phyloP scores from a whole-genome alignment of 2,888 invertebrate genomes.

The Latheticus oryzae region DNA sequence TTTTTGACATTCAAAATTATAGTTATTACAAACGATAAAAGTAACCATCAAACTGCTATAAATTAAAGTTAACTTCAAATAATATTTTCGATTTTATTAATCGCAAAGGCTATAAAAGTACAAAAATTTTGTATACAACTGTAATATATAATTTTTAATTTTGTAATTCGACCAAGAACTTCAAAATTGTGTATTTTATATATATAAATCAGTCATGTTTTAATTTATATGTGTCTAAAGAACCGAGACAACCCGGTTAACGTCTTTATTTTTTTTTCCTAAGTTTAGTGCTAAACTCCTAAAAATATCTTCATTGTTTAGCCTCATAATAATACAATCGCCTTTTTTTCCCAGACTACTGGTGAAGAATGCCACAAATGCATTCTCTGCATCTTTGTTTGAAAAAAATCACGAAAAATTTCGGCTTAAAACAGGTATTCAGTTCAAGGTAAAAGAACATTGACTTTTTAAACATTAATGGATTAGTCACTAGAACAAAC shows the following conservation, averaged over 20 bases:
- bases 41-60: constrained; percentile 1
- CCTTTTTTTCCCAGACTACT: constrained; percentile 14
- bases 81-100: constrained; percentile 8
- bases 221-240: no score
- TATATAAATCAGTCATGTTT: no score
- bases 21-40: constrained; percentile 16
- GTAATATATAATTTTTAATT: no score
- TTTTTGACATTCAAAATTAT: constrained; percentile 1
- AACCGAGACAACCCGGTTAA: no score
- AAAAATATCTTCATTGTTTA: no score
- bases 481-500: constrained; percentile 39
- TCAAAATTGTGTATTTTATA: no score
- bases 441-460: constrained; percentile 40
- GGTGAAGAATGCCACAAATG: constrained; percentile 31
- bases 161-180: no score
- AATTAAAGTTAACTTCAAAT: constrained; percentile 12
- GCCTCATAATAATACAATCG: constrained; percentile 28
- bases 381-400: constrained; percentile 21
- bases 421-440: constrained; percentile 36
- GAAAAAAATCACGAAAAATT: constrained; percentile 28
- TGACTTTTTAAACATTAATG: constrained; percentile 37
- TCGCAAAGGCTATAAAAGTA: constrained; percentile 12
- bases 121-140: constrained; percentile 14
- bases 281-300: no score
- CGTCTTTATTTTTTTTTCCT: no score